phyloP scores from a whole-genome alignment of 1,140 invertebrate genomes.

The Saxidomus purpurata region DNA sequence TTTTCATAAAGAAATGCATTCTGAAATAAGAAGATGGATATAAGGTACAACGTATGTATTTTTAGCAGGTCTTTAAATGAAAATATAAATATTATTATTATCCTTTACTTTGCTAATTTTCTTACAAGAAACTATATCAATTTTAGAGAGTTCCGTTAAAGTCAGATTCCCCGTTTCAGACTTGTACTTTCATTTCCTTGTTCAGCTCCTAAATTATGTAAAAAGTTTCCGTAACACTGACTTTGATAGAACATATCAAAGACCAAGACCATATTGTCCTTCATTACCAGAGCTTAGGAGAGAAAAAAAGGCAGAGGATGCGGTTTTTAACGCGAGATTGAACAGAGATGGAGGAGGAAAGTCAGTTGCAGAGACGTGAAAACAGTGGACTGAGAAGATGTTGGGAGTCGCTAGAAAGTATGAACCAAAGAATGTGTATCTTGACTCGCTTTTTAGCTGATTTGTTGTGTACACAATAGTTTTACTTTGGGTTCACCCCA shows the following conservation, averaged over 20 bases:
- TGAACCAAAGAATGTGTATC: slow-evolving; percentile 12
- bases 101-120: too few species aligned
- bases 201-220: background rate
- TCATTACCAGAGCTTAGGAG: background rate
- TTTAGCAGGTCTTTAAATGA: too few species aligned
- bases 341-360: background rate
- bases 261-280: background rate
- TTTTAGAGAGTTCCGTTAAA: background rate
- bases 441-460: background rate
- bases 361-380: background rate
- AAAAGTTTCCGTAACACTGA: background rate
- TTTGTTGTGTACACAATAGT: too few species aligned
- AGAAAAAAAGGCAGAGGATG: slow-evolving; percentile 13
- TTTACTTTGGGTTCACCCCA: too few species aligned
- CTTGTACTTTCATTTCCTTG: background rate
- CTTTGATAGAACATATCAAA: background rate
- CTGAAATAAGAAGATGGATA: too few species aligned
- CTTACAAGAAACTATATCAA: background rate
- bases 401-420: slow-evolving; percentile 4
- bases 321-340: background rate
- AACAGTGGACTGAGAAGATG: slow-evolving; percentile 16
- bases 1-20: too few species aligned
- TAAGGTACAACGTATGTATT: too few species aligned
- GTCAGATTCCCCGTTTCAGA: background rate
- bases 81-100: too few species aligned